phyloP scores from a whole-genome alignment of 1,140 invertebrate genomes.

The Drosophila tani region DNA sequence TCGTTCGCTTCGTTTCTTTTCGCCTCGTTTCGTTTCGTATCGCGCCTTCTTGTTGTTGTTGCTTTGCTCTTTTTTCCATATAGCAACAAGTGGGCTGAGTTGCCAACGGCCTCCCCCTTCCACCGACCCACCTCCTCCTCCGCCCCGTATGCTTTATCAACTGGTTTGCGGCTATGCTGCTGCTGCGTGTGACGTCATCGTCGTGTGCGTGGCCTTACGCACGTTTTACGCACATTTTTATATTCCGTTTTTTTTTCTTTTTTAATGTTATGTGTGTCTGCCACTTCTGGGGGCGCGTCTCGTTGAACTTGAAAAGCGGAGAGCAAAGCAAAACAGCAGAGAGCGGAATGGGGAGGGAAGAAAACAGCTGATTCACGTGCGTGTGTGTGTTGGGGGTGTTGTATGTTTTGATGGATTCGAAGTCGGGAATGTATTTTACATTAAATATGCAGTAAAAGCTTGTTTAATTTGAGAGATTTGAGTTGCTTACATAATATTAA shows the following conservation, averaged over 20 bases:
- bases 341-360: constrained; percentile 6
- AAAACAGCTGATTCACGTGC: constrained; percentile 51
- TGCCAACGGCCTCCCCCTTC: constrained; percentile 25
- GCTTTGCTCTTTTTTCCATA: constrained; percentile 13
- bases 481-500: too few relatives aligned
- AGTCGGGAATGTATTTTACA: not conserved
- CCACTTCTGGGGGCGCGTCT: constrained; percentile 64
- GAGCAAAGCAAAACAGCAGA: constrained; percentile 16
- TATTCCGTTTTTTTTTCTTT: constrained; percentile 7
- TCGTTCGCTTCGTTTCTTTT: constrained; percentile 40
- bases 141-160: constrained; percentile 14
- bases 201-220: constrained; percentile 56
- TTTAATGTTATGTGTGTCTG: constrained; percentile 12
- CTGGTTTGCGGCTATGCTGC: constrained; percentile 48
- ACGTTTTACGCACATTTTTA: constrained; percentile 61
- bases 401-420: not conserved
- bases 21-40: constrained; percentile 24
- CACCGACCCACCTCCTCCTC: not conserved
- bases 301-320: constrained; percentile 46
- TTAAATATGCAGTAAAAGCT: not conserved
- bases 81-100: constrained; percentile 48
- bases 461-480: too few relatives aligned
- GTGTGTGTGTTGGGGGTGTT: not conserved
- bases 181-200: constrained; percentile 55
- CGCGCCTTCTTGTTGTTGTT: constrained; percentile 17